phyloP scores from a whole-genome alignment of 2,888 invertebrate genomes.

The Junonia oenone region DNA sequence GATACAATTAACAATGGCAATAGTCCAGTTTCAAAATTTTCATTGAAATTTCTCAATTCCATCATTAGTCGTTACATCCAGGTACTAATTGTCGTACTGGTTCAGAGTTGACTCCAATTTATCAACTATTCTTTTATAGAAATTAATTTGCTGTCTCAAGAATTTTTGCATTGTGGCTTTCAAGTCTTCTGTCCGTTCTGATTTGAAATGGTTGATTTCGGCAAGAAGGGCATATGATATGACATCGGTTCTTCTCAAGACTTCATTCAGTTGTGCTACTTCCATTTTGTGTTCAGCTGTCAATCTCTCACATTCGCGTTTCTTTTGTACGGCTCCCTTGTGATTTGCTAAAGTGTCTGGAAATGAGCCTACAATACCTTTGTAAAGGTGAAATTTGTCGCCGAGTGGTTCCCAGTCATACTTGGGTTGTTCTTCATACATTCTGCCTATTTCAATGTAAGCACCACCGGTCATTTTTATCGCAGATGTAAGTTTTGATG shows the following conservation, averaged over 20 bases:
- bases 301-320: conserved; percentile 91
- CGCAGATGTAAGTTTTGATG: conserved; percentile 86
- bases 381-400: conserved; percentile 95
- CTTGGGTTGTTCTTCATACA: conserved; percentile 94
- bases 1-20: conserved; percentile 33
- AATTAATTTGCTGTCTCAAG: conserved; percentile 92
- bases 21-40: conserved; percentile 27
- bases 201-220: conserved; percentile 95
- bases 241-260: conserved; percentile 91
- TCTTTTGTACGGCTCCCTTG: conserved; percentile 93
- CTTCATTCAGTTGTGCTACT: conserved; percentile 87
- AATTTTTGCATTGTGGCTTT: conserved; percentile 92
- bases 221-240: conserved; percentile 96
- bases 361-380: conserved; percentile 93
- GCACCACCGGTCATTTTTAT: conserved; percentile 92
- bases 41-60: conserved; percentile 18
- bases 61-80: conserved; percentile 12
- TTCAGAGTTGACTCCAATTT: conserved; percentile 82
- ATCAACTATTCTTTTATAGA: conserved; percentile 91
- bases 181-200: conserved; percentile 91
- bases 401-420: conserved; percentile 94
- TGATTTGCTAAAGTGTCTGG: conserved; percentile 95
- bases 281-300: conserved; percentile 91
- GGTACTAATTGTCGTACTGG: conserved; percentile 63
- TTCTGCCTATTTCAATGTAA: conserved; percentile 92